A percentile compares a stretch with the other conserved stretches of the same genome.
Conservation (phyloP, 30 jellyfish, hydroid and myxozoan species). For the Phacellophora camtschatica region DNA sequence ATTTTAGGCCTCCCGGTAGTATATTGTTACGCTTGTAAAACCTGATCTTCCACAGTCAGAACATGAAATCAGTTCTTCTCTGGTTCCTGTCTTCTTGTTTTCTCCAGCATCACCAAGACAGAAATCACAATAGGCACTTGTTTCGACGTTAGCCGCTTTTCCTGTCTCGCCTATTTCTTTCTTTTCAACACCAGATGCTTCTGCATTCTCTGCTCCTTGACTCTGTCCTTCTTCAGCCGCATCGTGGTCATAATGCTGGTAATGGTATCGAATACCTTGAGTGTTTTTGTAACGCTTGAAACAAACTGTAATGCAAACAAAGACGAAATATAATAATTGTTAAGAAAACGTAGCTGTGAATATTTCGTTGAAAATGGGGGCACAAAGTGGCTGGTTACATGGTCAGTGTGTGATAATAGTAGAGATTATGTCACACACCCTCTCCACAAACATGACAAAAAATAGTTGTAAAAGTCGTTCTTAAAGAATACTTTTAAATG, state of each 20-base stretch:
- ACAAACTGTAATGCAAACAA: conserved; percentile 86
- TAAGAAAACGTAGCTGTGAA: too few species aligned
- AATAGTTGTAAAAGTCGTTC: too few species aligned
- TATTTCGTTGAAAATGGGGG: too few species aligned
- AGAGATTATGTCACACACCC: too few species aligned
- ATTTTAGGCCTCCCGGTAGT: too few species aligned
- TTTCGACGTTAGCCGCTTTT: conserved; percentile 59
- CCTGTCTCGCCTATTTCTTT: conserved; percentile 64
- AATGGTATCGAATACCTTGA: conserved; percentile 94
- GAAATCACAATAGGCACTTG: conserved; percentile 90
- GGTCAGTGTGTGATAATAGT: too few species aligned
- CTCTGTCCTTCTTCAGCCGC: conserved; percentile 60
- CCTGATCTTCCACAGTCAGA: conserved; percentile 99
- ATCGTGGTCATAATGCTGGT: conserved; percentile 93
- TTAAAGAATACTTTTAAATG: too few species aligned
- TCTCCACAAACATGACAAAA: too few species aligned
- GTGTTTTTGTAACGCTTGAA: conserved; percentile 88
- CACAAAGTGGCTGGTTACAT: too few species aligned
- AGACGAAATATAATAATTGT: too few species aligned
- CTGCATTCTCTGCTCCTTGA: conserved; percentile 32
- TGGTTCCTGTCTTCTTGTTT: conserved; percentile 78
- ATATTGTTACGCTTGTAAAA: too few species aligned
- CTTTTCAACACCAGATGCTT: conserved; percentile 17
- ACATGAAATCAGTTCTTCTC: conserved; percentile 87
- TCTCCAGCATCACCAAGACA: conserved; percentile 90